These are phyloP conservation scores for Anthoptus insignis DNA, from an alignment of 2,888 invertebrate species.

Conservation along the genomic window DNA sequence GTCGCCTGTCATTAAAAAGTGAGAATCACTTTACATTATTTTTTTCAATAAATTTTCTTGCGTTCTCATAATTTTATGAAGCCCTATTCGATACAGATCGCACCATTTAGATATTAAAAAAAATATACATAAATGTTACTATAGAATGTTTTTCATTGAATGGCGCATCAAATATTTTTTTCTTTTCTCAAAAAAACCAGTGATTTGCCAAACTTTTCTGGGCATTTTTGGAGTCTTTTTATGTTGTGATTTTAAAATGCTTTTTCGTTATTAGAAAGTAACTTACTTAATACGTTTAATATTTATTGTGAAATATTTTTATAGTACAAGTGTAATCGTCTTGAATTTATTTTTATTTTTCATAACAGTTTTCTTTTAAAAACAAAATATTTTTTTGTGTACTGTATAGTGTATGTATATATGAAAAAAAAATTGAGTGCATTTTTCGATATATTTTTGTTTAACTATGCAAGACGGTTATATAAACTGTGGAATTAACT, in stretches of 20 bases:
- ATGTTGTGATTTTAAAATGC: constrained; percentile 25
- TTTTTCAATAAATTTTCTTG: no score
- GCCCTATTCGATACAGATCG: constrained; percentile 21
- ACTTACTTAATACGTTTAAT: constrained; percentile 21
- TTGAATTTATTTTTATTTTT: background rate
- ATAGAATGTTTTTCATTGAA: constrained; percentile 19
- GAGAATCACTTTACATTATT: no score
- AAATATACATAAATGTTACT: constrained; percentile 21
- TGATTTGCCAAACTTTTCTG: constrained; percentile 46
- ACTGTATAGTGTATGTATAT: background rate
- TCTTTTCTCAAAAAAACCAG: constrained; percentile 2
- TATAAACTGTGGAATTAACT: constrained; percentile 7
- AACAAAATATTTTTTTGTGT: background rate
- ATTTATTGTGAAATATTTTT: constrained; percentile 22
- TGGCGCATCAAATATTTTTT: constrained; percentile 2
- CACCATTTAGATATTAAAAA: background rate
- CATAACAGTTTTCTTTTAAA: background rate
- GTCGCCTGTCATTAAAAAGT: no score
- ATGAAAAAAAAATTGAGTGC: background rate
- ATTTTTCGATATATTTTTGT: background rate
- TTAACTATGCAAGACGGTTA: constrained; percentile 11
- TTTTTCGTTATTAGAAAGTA: constrained; percentile 37
- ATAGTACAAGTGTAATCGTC: constrained; percentile 14
- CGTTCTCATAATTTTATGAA: background rate
- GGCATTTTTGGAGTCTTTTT: constrained; percentile 18